phyloP scores from a whole-genome alignment of 2,797 vertebrate species.

The Myotis vivesi region DNA sequence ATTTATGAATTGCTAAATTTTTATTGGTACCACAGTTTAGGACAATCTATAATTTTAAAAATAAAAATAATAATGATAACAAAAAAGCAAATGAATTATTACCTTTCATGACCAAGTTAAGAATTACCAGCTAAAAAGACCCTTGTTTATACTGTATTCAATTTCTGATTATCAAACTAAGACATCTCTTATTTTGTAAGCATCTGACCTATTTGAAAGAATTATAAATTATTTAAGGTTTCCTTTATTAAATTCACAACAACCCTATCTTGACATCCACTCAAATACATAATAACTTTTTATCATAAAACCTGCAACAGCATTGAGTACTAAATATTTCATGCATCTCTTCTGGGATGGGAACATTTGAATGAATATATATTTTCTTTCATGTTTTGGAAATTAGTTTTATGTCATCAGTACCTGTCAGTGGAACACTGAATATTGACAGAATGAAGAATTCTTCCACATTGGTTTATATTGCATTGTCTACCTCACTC shows the following conservation, averaged over 20 bases:
- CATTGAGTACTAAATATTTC: slow-evolving; percentile 41
- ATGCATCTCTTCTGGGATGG: not conserved
- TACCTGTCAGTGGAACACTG: not conserved
- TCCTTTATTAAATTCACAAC: slow-evolving; percentile 47
- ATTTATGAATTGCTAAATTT: not conserved
- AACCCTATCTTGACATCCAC: slow-evolving; percentile 23
- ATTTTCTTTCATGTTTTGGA: slow-evolving; percentile 41
- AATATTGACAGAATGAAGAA: slow-evolving; percentile 16
- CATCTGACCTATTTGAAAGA: slow-evolving; percentile 41
- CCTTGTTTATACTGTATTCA: not conserved
- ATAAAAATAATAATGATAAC: not conserved
- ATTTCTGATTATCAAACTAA: not conserved
- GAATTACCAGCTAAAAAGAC: not conserved
- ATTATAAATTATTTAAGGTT: slow-evolving; percentile 26
- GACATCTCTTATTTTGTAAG: not conserved
- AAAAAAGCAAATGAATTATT: not conserved
- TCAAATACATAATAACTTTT: slow-evolving; percentile 20
- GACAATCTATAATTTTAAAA: not conserved
- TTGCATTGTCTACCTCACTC: not conserved
- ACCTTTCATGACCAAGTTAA: not conserved
- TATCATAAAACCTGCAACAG: slow-evolving; percentile 26
- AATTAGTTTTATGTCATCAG: slow-evolving; percentile 31
- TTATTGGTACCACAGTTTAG: not conserved
- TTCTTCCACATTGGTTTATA: not conserved
- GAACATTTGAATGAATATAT: not conserved